These are phyloP conservation scores for Pinna nobilis DNA, from an alignment of 1,140 invertebrate genomes.

Conservation along the genomic window DNA sequence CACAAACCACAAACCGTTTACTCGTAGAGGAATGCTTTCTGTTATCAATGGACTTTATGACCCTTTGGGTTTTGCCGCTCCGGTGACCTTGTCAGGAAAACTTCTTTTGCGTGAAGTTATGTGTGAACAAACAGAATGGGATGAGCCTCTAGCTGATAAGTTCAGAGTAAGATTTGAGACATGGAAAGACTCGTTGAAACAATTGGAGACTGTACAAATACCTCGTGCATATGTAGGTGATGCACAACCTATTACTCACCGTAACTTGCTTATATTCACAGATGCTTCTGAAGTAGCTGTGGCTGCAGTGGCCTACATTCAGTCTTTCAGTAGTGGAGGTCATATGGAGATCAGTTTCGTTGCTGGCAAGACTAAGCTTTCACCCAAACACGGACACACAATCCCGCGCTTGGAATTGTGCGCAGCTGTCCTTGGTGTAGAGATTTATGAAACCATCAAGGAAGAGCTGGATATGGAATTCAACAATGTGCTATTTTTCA, in stretches of 20 bases:
- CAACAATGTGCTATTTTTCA: constrained; percentile 6
- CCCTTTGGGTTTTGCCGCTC: constrained; percentile 43
- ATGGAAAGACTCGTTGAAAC: constrained; percentile 20
- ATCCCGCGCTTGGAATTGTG: constrained; percentile 22
- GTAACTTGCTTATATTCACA: constrained; percentile 4
- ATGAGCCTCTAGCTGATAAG: constrained; percentile 35
- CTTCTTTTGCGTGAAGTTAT: constrained; percentile 34
- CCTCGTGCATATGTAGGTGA: constrained; percentile 1
- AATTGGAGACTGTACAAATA: neutral
- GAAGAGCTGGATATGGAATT: neutral
- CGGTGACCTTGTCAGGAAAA: constrained; percentile 37
- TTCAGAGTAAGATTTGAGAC: neutral
- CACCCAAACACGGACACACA: neutral
- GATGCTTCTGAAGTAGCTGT: constrained; percentile 18
- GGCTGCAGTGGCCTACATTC: neutral
- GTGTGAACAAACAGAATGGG: constrained; percentile 45
- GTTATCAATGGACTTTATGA: constrained; percentile 39
- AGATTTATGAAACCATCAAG: constrained; percentile 9
- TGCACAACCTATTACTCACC: constrained; percentile 37
- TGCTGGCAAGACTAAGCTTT: neutral
- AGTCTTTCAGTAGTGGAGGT: neutral
- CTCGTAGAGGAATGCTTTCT: constrained; percentile 41
- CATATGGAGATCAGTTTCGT: neutral
- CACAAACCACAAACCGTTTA: constrained; percentile 22
- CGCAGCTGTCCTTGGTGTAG: constrained; percentile 19